phyloP scores from a whole-genome alignment of 1,140 invertebrate genomes.

The Pectinophora gossypiella region DNA sequence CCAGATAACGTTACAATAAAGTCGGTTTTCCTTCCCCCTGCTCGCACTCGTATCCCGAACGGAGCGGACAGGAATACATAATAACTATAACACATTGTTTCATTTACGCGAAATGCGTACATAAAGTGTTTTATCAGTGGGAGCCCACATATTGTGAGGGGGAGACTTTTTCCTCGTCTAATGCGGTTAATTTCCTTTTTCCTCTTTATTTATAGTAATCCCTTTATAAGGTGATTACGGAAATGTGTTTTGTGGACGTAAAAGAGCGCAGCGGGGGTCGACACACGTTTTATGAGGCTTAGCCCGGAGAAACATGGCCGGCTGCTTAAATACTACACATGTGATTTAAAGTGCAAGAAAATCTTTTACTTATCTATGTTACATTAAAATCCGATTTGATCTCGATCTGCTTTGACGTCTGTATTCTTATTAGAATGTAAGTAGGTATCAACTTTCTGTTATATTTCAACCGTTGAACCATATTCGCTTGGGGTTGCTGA shows the following conservation, averaged over 20 bases:
- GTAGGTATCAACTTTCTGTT: too few relatives aligned
- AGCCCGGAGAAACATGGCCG: conserved; percentile 3
- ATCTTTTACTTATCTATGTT: too few relatives aligned
- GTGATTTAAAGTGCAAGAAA: too few relatives aligned
- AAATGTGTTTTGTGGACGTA: conserved; percentile 36
- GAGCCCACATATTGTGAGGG: conserved; percentile 69
- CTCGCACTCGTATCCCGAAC: not conserved
- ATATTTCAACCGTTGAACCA: too few relatives aligned
- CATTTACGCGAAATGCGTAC: conserved; percentile 59
- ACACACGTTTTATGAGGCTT: conserved; percentile 23
- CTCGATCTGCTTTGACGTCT: too few relatives aligned
- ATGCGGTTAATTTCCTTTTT: conserved; percentile 68
- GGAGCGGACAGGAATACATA: conserved; percentile 23
- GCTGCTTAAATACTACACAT: not conserved
- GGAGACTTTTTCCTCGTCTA: conserved; percentile 65
- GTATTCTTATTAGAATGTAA: too few relatives aligned
- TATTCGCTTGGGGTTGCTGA: too few relatives aligned
- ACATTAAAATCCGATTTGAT: too few relatives aligned
- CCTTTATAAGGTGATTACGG: conserved; percentile 74
- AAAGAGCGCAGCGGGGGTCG: conserved; percentile 25
- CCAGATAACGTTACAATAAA: too few relatives aligned
- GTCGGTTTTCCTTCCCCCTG: too few relatives aligned
- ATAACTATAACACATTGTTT: conserved; percentile 59
- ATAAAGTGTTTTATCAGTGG: conserved; percentile 70
- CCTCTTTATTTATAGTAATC: conserved; percentile 75